Evolutionary conservation across 2,797 vertebrate species (phyloP).

Genomic region (Microctenopoma steveboyesi): DNA sequence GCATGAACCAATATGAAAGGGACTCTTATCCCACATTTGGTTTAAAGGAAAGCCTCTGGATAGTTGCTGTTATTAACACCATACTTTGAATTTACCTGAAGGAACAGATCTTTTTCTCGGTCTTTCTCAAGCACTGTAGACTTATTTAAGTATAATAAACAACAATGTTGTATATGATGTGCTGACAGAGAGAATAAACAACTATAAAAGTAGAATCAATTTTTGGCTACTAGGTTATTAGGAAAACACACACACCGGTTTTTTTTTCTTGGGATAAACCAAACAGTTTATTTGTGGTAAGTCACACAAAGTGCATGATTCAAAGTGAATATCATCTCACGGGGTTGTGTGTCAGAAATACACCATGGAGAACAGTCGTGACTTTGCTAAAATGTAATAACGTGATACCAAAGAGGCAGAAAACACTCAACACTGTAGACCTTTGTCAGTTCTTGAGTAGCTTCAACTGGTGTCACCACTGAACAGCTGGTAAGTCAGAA

Average conservation of each 20-base stretch:
- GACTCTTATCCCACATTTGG: not conserved
- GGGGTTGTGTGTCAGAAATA: constrained; percentile 10
- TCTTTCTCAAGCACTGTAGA: not conserved
- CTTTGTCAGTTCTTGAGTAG: constrained; percentile 18
- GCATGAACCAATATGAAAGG: not conserved
- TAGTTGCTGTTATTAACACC: too few species aligned
- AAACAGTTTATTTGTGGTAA: constrained; percentile 64
- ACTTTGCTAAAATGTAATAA: constrained; percentile 28
- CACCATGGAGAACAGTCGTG: constrained; percentile 7
- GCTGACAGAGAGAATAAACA: not conserved
- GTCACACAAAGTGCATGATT: constrained; percentile 25
- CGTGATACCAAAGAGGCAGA: not conserved
- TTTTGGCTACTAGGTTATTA: not conserved
- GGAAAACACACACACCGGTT: not conserved
- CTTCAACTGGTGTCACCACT: not conserved
- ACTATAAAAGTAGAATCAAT: constrained; percentile 20
- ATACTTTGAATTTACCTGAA: not conserved
- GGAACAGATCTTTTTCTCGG: not conserved
- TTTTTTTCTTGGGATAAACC: constrained; percentile 30
- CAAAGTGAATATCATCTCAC: constrained; percentile 21
- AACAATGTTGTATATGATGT: not conserved
- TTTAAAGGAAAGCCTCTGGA: too few species aligned
- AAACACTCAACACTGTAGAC: not conserved
- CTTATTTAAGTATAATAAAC: not conserved
- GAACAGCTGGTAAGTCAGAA: not conserved